Conservation (phyloP, 2,888 invertebrate genomes). For the Euclidia mi region DNA sequence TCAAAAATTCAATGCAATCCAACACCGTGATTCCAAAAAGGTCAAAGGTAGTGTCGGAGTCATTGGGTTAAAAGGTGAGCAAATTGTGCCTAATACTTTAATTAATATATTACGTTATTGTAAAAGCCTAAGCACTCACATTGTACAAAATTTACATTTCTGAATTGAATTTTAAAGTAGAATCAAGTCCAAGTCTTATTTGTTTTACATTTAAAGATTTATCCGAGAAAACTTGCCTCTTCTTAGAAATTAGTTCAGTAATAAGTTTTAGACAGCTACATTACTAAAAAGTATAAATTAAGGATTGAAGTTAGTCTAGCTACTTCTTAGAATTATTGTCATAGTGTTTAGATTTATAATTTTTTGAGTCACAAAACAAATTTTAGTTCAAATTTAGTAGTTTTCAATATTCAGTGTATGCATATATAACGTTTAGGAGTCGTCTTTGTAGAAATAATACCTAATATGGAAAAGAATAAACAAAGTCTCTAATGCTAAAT, state of each 20-base stretch:
- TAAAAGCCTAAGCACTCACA: constrained; percentile 28
- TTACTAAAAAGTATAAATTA: no score
- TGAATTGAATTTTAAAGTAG: constrained; percentile 45
- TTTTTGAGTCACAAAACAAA: no score
- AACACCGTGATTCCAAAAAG: not conserved
- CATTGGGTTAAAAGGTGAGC: constrained; percentile 22
- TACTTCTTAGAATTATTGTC: no score
- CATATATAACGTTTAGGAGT: no score
- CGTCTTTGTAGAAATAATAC: no score
- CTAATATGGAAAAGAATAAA: no score
- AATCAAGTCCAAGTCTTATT: constrained; percentile 22
- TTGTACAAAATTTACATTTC: constrained; percentile 17
- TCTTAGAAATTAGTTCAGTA: not conserved
- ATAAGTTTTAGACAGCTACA: not conserved
- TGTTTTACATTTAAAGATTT: no score
- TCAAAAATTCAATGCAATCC: not conserved
- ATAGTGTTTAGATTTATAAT: no score
- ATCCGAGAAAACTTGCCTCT: not conserved
- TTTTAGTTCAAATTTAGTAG: no score
- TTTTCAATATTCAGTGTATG: no score
- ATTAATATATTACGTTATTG: constrained; percentile 25
- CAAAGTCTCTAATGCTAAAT: no score
- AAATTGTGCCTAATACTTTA: constrained; percentile 37
- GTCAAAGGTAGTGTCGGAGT: constrained; percentile 9
- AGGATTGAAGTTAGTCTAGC: no score